Percentiles rank a stretch among this genome's conserved stretches.
phyloP scores from a whole-genome alignment of 2,797 vertebrate species.

The Melanitta fusca region DNA sequence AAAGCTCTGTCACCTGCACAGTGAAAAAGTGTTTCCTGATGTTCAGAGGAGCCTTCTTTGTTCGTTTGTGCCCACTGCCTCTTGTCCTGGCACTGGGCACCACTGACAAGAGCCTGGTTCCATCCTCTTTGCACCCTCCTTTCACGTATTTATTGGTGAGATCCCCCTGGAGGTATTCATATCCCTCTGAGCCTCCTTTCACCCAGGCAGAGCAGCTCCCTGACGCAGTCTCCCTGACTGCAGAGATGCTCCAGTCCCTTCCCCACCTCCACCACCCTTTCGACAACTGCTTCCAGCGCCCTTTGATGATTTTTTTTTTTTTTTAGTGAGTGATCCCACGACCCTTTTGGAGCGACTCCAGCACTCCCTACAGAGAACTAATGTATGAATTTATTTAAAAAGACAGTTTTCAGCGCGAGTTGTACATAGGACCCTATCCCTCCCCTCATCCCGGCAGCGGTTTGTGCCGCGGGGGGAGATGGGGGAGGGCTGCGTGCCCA shows the following conservation, averaged over 20 bases:
- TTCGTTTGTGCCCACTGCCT: neutral
- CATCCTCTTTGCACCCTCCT: neutral
- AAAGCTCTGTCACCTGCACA: neutral
- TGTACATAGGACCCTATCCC: too few relatives aligned
- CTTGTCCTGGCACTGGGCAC: neutral
- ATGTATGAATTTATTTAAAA: neutral
- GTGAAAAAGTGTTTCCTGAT: neutral
- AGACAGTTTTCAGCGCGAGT: rapidly evolving
- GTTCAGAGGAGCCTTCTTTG: neutral
- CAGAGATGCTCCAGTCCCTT: neutral
- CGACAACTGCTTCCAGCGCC: too few relatives aligned
- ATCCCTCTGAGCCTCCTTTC: neutral
- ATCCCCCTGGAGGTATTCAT: too few relatives aligned
- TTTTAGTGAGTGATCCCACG: too few relatives aligned
- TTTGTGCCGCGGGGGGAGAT: too few relatives aligned
- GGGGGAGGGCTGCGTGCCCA: neutral
- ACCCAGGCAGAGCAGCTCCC: neutral
- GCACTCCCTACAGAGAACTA: rapidly evolving
- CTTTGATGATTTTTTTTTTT: too few relatives aligned
- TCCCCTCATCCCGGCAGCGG: neutral
- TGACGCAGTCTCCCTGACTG: neutral
- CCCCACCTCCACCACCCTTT: neutral
- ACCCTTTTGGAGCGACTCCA: neutral
- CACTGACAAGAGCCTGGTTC: neutral
- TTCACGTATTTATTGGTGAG: too few relatives aligned